Evolutionary conservation across 1,140 invertebrate species (phyloP), one percentile per base, ranked within the genome.

Genomic region (Leptonema lineaticorne): DNA sequence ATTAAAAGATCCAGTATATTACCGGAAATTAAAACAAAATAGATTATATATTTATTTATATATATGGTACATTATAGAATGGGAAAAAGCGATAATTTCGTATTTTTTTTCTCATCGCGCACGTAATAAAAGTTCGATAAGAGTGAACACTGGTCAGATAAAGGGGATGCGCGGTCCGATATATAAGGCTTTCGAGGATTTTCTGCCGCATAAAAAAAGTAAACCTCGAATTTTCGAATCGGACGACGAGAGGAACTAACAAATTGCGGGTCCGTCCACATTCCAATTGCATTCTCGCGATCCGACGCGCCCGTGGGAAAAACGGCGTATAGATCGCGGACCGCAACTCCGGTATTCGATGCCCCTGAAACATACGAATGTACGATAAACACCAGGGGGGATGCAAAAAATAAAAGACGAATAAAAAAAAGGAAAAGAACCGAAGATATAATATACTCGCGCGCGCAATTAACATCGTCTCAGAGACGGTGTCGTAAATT

Each of bases 191-290:
- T 33, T 45, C 18, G 18, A 22, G 14, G 58, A 6, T 37, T 41
- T 29, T 58, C 27, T 18, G 59, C 22, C 24, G 28, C n/a, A 62
- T 9, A 37, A 62, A 37, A 37, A 62, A 62, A 62, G 30, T 45
- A 62, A 62, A 26, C 56, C 29, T 58, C 29, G 29, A 22, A 37
- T 33, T 18, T 30, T 22, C 18, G 48, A n/a, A n/a, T n/a, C 45
- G 24, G 63, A n/a, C 24, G 24, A 41, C 45, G 63, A 67, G 60
- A 41, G 26, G 69, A 65, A 37, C 69, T 48, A 70, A 70, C 69
- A 70, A 70, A 70, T 70, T 70, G 63, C 69, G 64, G 69, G 48
- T 37, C 65, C 59, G 46, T 46, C 33, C 58, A 58, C 69, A 70
- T 70, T 70, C 69, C 59, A 60, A 27, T 65, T 28, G 69, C 69